These are phyloP conservation scores for Paratrypauchen microcephalus DNA, from an alignment of 2,797 vertebrate species.

Conservation along the genomic window DNA sequence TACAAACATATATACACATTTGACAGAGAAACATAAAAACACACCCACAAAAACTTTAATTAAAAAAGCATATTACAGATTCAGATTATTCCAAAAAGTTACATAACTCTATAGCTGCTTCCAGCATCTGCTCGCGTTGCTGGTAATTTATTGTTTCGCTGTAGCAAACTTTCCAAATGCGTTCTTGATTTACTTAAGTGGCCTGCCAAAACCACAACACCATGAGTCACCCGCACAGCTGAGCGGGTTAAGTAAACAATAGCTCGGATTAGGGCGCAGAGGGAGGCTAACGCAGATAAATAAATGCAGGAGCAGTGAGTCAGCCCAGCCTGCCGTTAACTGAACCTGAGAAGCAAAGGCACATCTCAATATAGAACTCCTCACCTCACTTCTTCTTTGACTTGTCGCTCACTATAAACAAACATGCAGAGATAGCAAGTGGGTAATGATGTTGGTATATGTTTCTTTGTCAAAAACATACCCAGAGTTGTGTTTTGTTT, in stretches of 20 bases:
- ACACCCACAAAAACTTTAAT: background rate
- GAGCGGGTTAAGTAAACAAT: background rate
- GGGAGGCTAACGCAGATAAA: background rate
- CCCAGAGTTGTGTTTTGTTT: too few relatives aligned
- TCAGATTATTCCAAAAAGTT: background rate
- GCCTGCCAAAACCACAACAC: background rate
- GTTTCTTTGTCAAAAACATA: too few relatives aligned
- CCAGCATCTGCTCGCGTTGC: background rate
- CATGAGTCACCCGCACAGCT: background rate
- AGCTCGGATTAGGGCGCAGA: background rate
- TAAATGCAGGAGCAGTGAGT: background rate
- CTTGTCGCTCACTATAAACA: constrained; percentile 45
- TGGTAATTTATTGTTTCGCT: background rate
- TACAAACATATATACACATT: too few relatives aligned
- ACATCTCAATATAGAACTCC: constrained; percentile 33
- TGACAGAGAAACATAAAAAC: background rate
- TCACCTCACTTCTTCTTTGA: constrained; percentile 36
- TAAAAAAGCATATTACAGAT: background rate
- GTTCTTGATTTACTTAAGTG: background rate
- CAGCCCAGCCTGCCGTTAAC: constrained; percentile 1
- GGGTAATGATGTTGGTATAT: background rate
- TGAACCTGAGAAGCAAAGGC: constrained; percentile 25
- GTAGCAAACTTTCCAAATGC: background rate
- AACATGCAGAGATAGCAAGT: background rate
- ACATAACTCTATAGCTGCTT: background rate